Evolutionary conservation across 2,888 invertebrate species (phyloP), one percentile per base, ranked within the genome.

Genomic region (Pollenia labialis): DNA sequence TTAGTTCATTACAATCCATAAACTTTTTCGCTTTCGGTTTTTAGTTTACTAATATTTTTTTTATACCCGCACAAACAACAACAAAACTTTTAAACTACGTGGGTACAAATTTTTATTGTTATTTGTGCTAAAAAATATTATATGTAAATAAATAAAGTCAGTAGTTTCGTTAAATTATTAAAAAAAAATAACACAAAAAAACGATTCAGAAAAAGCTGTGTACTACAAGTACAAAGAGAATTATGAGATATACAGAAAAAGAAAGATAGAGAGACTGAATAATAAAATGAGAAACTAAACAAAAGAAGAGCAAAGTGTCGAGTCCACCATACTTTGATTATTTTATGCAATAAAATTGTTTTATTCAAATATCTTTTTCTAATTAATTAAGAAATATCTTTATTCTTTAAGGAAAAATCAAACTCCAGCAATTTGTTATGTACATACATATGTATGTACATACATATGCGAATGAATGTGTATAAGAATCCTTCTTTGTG

Each of bases 1-100:
- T 71, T 83, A 54, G 83, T 83, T 83, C 77, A 77, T 71, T 77
- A 83, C 71, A 83, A 64, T 48, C 77, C 54, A 46, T 76, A 50
- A 60, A 32, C 40, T 50, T 68, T 60, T 77, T 68, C 16, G 58
- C 42, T 62, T 62, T 50, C 18, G 50, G n/a, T 66, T 58, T 48
- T 56, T 40, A 10, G n/a, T 23, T 60, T 58, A 69, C 52, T 71
- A 69, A 40, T 48, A 69, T 68, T 56, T 54, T 62, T 62, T 56
- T 56, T 9, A 40, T 60, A 60, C 40, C 14, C 60, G 60, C 40
- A 44, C 12, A 64, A 64, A 11, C 10, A 62, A 23, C 56, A 58
- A 50, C 4, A 52, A 52, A n/a, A 44, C 74, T 48, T 64, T 46
- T 40, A 7, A 32, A 8, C 11, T 16, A 18, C 52, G 16, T 18